phyloP scores from a whole-genome alignment of 2,113 vertebrate genomes.

The Hippocampus abdominalis region DNA sequence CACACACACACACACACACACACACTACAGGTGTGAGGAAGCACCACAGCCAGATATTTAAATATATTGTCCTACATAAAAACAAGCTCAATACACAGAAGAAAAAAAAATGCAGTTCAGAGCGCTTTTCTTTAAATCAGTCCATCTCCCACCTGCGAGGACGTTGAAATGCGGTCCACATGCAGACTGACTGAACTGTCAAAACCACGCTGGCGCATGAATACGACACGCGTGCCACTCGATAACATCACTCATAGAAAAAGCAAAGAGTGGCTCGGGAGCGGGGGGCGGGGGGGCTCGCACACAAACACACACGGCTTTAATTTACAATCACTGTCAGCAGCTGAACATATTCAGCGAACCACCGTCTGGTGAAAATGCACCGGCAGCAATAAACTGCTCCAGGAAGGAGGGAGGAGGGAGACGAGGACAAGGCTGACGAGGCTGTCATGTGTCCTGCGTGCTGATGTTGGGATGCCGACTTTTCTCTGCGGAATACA shows the following conservation, averaged over 20 bases:
- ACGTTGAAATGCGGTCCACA: background rate
- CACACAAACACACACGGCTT: slow-evolving; percentile 28
- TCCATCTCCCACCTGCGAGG: background rate
- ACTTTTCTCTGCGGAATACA: background rate
- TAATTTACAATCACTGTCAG: slow-evolving; percentile 58
- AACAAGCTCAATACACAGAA: slow-evolving; percentile 8
- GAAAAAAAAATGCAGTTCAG: slow-evolving; percentile 9
- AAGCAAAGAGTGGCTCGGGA: slow-evolving; percentile 1
- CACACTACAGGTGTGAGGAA: background rate
- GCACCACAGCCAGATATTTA: slow-evolving; percentile 40
- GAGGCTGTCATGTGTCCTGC: background rate
- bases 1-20: no score
- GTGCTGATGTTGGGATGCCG: slow-evolving; percentile 19
- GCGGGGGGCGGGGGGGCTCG: background rate
- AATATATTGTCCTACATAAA: slow-evolving; percentile 69
- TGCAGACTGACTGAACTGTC: slow-evolving; percentile 19
- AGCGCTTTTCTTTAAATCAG: background rate
- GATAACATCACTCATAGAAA: slow-evolving; percentile 34
- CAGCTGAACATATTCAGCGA: slow-evolving; percentile 41
- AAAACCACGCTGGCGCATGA: slow-evolving; percentile 11
- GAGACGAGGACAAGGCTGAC: background rate
- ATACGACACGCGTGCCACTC: slow-evolving; percentile 15
- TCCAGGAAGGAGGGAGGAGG: slow-evolving; percentile 46
- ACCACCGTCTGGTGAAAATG: slow-evolving; percentile 51
- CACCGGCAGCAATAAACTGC: slow-evolving; percentile 41